A percentile compares a stretch with the other conserved stretches of the same genome.
Evolutionary conservation across 2,888 invertebrate genomes (phyloP).

Genomic region (Protophormia terraenovae): DNA sequence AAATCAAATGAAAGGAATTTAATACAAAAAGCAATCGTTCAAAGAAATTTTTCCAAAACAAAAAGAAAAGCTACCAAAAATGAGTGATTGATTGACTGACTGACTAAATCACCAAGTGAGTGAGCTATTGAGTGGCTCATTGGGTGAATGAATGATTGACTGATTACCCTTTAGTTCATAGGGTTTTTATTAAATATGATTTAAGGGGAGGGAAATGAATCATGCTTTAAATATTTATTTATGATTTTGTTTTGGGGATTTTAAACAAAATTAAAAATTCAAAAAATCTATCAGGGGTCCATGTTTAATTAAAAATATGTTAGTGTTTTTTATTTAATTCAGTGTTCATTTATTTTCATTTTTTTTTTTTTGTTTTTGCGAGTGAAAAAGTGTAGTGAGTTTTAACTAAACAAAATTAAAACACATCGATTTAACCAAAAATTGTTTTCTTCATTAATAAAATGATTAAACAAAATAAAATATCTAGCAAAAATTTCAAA

Average conservation of each 20-base stretch:
- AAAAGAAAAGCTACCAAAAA: background rate
- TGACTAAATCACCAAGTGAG: no score
- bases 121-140: background rate
- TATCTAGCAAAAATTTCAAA: background rate
- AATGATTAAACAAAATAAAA: background rate
- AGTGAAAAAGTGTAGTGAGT: background rate
- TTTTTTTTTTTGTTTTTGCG: no score
- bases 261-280: background rate
- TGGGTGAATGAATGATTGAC: conserved; percentile 21
- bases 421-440: background rate
- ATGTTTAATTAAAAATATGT: no score
- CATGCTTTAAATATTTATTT: conserved; percentile 33
- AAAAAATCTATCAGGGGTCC: background rate
- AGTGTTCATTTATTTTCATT: no score
- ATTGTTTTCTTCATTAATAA: background rate
- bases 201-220: background rate
- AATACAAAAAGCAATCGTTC: background rate
- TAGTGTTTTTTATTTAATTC: no score
- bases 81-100: conserved; percentile 12
- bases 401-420: background rate
- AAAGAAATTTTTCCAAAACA: background rate
- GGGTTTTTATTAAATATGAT: no score
- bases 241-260: no score
- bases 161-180: background rate
- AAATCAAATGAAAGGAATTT: background rate